Evolutionary conservation across 1,140 invertebrate species (phyloP), one percentile per base, ranked within the genome.

Genomic region (Zaprionus taronus): DNA sequence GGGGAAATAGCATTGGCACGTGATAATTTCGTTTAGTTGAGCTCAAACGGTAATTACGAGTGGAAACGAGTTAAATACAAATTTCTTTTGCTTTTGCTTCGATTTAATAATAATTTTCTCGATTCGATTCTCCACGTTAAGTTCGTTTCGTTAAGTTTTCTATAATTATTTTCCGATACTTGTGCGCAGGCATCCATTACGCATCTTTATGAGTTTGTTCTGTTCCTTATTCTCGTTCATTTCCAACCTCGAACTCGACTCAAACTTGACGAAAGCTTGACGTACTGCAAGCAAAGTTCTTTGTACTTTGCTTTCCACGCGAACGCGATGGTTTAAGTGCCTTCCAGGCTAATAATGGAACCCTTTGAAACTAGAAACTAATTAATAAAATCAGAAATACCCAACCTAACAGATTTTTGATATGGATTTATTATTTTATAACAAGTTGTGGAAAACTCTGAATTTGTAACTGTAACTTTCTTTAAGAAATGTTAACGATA

Each of bases 81-180:
- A 58, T 44, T 22, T 44, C 55, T 3, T 53, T 53, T 11, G 5
- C 6, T 44, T 58, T 67, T 47, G 36, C 34, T 24, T 31, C 41
- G 15, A 63, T 55, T 56, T 38, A 15, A 34, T 31, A 38, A 66
- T 49, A n/a, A 44, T 12, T 62, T 60, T 24, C 5, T 38, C 28
- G 7, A 24, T 62, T 61, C 62, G 15, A 47, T 34, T 47, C 5
- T 34, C 34, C 3, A 4, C 31, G 31, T 34, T 34, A 34, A 34
- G 31, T 34, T 34, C n/a, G 17, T 53, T 67, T 77, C 20, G 53
- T 44, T 57, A 26, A 17, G 44, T 58, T 56, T 31, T 53, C 53
- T 69, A 31, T 89, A 85, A 89, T 89, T 89, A 89, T 89, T 90
- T 89, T 89, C 85, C 85, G 57, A 89, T 89, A 89, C 55, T 89